Evolutionary conservation across 2,888 invertebrate species (phyloP).

Genomic region (Venusia cambrica): DNA sequence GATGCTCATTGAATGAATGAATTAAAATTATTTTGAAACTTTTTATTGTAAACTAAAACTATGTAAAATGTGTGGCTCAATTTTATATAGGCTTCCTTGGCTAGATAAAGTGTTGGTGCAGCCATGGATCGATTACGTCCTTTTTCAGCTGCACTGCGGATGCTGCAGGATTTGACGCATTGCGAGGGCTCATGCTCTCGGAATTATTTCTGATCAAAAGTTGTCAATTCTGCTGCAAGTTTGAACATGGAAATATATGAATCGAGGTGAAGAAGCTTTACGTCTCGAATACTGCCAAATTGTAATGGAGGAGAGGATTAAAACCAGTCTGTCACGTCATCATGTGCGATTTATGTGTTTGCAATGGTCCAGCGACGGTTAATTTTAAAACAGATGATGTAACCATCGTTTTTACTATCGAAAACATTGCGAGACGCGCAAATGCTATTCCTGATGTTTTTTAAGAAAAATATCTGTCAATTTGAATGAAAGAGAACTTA

Average conservation of each 20-base stretch:
- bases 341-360: conserved; percentile 33
- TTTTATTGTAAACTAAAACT: neutral
- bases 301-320: conserved; percentile 12
- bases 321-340: conserved; percentile 19
- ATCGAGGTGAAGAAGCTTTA: neutral
- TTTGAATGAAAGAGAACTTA: conserved; percentile 28
- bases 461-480: too few species aligned
- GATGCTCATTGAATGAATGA: too few species aligned
- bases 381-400: conserved; percentile 40
- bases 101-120: conserved; percentile 15
- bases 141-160: conserved; percentile 22
- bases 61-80: neutral
- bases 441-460: too few species aligned
- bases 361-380: conserved; percentile 36
- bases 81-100: neutral
- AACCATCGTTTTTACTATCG: conserved; percentile 36
- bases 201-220: too few species aligned
- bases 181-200: neutral
- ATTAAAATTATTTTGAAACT: too few species aligned
- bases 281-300: conserved; percentile 1
- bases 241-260: too few species aligned
- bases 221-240: too few species aligned
- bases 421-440: conserved; percentile 29
- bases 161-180: conserved; percentile 17
- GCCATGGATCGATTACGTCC: too few species aligned